Base-by-base conservation (phyloP, 1,140 invertebrate genomes). In the Saccostrea echinata region DNA sequence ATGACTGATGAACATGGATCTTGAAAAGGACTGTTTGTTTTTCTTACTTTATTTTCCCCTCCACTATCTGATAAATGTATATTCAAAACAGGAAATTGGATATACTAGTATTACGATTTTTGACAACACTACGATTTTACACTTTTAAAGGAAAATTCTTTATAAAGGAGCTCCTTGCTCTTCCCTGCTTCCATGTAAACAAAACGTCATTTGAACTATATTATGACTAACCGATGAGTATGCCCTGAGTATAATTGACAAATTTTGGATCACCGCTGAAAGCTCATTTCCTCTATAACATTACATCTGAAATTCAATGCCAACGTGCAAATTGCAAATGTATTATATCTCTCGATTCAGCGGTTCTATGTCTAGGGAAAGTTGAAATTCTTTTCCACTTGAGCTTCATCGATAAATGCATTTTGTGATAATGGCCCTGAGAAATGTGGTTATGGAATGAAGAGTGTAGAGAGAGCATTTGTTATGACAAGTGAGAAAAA, bases 361-460 rank as follows among this genome's bases (percentile, higher is more conserved):
- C 11, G 27, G 68, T 76, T 76, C 30, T 11, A 76, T 27, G 27
- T 30, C 68, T 12, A 33, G 30, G 30, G 27, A 33, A 76, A 76
- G 27, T 76, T 76, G 68, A 27, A 76, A 76, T 30, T 76, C 68
- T 76, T 76, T 76, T 76, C 30, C 68, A 76, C 24, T 76, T 76
- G 24, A 76, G 68, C 27, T 2, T 76, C 68, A 76, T 76, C 68
- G 68, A 76, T 76, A 76, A 76, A 16, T 76, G 24, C 68, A 76
- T 76, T 76, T 76, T 30, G 24, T 76, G 68, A 76, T 76, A 76
- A 76, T 76, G 68, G 68, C 68, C 27, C 68, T 13, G 27, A 76
- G 68, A 76, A 76, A 76, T 76, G 27, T 76, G 33, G 68, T 76
- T 76, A 76, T 33, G 13, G 68, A 76, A 30, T 30, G 24, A 76